Conservation (phyloP, 2,797 vertebrate species). For the Tragopan temminckii region DNA sequence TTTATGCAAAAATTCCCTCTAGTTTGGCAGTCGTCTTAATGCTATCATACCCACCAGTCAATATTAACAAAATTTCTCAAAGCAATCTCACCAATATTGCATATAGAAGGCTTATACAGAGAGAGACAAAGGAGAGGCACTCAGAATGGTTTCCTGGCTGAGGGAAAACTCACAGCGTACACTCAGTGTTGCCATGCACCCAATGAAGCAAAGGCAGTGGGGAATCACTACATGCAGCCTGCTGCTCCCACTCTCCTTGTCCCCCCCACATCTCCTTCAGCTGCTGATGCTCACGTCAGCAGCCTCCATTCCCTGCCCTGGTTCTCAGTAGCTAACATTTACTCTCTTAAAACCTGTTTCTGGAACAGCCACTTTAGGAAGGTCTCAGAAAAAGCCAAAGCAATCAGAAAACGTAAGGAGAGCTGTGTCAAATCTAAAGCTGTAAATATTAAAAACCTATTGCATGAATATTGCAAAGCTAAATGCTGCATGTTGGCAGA, state of each 20-base stretch:
- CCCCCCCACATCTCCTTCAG: background rate
- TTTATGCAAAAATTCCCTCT: background rate
- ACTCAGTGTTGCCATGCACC: accelerated
- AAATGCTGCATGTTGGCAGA: slow-evolving; percentile 59
- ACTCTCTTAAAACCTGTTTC: background rate
- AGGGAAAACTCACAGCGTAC: background rate
- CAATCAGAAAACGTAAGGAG: slow-evolving; percentile 49
- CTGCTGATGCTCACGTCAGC: background rate
- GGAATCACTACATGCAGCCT: accelerated
- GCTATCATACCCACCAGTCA: background rate
- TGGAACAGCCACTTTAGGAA: slow-evolving; percentile 30
- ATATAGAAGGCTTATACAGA: background rate
- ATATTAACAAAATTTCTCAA: background rate
- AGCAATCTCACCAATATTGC: background rate
- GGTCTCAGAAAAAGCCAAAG: slow-evolving; percentile 64
- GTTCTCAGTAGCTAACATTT: slow-evolving; percentile 51
- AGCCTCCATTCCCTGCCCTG: background rate
- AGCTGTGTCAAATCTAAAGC: slow-evolving; percentile 64
- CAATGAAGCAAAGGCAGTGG: accelerated
- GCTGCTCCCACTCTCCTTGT: background rate
- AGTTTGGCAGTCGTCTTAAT: background rate
- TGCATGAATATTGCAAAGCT: slow-evolving; percentile 70
- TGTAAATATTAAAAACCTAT: slow-evolving; percentile 72
- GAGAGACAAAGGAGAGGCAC: background rate
- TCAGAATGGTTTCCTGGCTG: background rate